phyloP scores from a whole-genome alignment of 1,140 invertebrate genomes.

The Drosophila obscura region DNA sequence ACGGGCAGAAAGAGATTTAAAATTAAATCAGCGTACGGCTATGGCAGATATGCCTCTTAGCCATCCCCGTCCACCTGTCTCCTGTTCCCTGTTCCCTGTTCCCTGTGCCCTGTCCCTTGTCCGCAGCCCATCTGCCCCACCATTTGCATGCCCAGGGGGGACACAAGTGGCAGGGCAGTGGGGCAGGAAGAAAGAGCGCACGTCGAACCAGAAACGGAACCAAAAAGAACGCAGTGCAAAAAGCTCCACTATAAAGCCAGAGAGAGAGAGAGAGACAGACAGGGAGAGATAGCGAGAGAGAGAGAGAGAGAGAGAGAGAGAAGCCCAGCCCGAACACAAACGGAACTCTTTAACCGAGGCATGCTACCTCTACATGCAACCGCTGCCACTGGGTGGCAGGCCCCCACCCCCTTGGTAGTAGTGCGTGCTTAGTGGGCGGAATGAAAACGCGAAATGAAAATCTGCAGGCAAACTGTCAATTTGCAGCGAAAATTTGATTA shows the following conservation, averaged over 20 bases:
- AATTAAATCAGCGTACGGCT: constrained; percentile 70
- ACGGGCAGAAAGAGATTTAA: constrained; percentile 51
- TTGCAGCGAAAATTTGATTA: constrained; percentile 68
- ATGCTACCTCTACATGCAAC: constrained; percentile 21
- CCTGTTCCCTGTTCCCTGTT: too few species aligned
- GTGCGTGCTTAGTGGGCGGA: constrained; percentile 57
- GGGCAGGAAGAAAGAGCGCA: neutral
- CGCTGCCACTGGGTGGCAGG: constrained; percentile 1
- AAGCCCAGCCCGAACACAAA: constrained; percentile 21
- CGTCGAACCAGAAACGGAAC: constrained; percentile 28
- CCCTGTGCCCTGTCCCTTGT: neutral
- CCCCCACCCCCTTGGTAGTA: neutral
- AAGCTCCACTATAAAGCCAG: constrained; percentile 2
- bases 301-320: constrained; percentile 1
- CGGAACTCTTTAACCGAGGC: constrained; percentile 52
- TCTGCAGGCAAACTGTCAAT: constrained; percentile 63
- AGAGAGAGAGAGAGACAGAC: neutral
- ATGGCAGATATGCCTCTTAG: constrained; percentile 15
- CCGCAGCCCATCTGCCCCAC: too few species aligned
- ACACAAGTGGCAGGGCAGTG: too few species aligned
- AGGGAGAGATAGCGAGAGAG: neutral
- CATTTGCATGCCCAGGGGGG: too few species aligned
- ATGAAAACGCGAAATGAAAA: constrained; percentile 60
- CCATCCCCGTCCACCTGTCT: neutral
- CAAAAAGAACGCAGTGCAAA: constrained; percentile 9